A percentile compares a stretch with the other conserved stretches of the same genome.
Evolutionary conservation across 2,888 invertebrate species (phyloP).

Genomic region (Cistogaster globosa): DNA sequence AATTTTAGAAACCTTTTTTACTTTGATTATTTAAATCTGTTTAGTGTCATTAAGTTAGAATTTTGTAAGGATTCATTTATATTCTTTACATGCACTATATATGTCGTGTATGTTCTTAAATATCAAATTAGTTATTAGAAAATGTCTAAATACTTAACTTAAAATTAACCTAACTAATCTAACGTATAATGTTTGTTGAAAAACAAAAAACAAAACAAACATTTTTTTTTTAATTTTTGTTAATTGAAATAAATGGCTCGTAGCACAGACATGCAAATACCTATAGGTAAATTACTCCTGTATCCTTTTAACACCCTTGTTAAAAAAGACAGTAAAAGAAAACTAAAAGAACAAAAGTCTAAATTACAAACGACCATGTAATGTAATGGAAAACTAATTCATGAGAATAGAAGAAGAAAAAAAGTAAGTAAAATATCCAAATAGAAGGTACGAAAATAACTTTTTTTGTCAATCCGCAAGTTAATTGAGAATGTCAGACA

Average conservation of each 20-base stretch:
- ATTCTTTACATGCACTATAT: conserved; percentile 40
- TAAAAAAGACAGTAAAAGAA: conserved; percentile 23
- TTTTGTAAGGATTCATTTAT: conserved; percentile 61
- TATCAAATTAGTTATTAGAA: conserved; percentile 43
- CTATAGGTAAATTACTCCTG: neutral
- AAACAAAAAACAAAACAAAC: neutral
- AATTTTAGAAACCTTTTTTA: neutral
- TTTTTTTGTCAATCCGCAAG: conserved; percentile 46
- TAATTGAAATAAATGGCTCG: conserved; percentile 31
- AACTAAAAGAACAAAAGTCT: conserved; percentile 16
- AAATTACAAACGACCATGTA: conserved; percentile 39
- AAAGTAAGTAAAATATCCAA: neutral
- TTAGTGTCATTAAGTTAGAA: conserved; percentile 17
- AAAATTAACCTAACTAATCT: conserved; percentile 45
- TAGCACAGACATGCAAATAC: conserved; percentile 8
- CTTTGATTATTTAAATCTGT: conserved; percentile 37
- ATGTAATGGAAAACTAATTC: conserved; percentile 61
- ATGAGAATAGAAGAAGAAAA: conserved; percentile 25
- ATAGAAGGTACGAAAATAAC: neutral
- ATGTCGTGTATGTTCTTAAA: conserved; percentile 16
- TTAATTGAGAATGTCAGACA: conserved; percentile 56
- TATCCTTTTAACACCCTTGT: conserved; percentile 27
- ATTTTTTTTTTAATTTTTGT: conserved; percentile 25
- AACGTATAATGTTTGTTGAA: conserved; percentile 8
- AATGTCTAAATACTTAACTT: conserved; percentile 43